Evolutionary conservation across 1,140 invertebrate genomes (phyloP).

Genomic region (Adelges cooleyi): DNA sequence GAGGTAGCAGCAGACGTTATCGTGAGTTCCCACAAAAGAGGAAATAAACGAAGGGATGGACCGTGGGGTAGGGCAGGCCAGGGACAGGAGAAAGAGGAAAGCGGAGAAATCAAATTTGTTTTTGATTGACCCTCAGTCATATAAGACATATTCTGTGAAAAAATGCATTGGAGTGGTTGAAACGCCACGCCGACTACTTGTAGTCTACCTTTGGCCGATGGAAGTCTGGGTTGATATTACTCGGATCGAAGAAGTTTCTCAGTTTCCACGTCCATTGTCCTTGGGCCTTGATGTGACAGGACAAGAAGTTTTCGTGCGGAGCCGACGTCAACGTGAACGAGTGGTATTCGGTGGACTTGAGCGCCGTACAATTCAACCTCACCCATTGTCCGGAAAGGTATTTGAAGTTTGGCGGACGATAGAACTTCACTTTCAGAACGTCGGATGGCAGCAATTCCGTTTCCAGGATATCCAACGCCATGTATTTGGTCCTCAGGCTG

Average conservation of each 20-base stretch:
- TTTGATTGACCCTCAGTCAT: too few relatives aligned
- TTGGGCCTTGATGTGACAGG: conserved; percentile 95
- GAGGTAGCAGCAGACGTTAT: too few relatives aligned
- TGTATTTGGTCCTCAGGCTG: conserved; percentile 79
- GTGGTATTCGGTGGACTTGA: conserved; percentile 88
- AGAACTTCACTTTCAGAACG: conserved; percentile 84
- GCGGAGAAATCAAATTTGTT: too few relatives aligned
- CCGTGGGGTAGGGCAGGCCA: too few relatives aligned
- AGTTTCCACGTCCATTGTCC: conserved; percentile 99
- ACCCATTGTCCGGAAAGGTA: conserved; percentile 86
- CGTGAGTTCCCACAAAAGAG: too few relatives aligned
- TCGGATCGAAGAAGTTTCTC: conserved; percentile 90
- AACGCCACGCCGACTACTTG: too few relatives aligned
- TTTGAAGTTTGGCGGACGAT: conserved; percentile 89
- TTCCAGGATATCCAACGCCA: conserved; percentile 88
- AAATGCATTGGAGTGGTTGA: too few relatives aligned
- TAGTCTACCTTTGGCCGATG: conserved; percentile 60
- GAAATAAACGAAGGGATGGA: too few relatives aligned
- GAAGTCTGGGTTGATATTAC: conserved; percentile 79
- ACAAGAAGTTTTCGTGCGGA: conserved; percentile 93
- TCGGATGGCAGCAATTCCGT: conserved; percentile 93
- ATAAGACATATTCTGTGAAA: too few relatives aligned
- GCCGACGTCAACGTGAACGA: conserved; percentile 97
- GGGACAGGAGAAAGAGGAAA: too few relatives aligned
- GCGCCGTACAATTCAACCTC: conserved; percentile 81